Evolutionary conservation across 2,797 vertebrate genomes (phyloP).

Genomic region (Anguilla anguilla): DNA sequence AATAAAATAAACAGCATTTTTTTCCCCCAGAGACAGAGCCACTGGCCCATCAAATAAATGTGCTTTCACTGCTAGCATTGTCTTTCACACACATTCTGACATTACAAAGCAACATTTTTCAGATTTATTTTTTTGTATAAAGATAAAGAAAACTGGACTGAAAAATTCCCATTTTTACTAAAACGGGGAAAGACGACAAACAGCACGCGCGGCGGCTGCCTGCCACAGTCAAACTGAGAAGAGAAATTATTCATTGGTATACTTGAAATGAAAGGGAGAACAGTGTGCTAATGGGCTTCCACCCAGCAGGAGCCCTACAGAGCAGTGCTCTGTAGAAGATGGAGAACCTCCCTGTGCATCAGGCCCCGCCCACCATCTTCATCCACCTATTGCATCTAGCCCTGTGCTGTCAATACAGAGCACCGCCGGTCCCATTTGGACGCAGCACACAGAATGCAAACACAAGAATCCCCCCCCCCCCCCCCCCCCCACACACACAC

Average conservation of each 20-base stretch:
- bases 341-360: background rate
- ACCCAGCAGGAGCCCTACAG: background rate
- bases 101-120: background rate
- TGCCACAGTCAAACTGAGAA: slow-evolving; percentile 13
- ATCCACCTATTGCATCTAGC: slow-evolving; percentile 7
- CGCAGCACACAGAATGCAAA: slow-evolving; percentile 13
- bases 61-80: background rate
- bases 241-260: slow-evolving; percentile 38
- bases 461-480: slow-evolving; percentile 33
- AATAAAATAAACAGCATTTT: background rate
- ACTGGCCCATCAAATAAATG: background rate
- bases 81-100: background rate
- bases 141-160: background rate
- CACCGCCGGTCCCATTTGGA: slow-evolving; percentile 4
- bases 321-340: background rate
- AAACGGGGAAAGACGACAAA: background rate
- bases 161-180: background rate
- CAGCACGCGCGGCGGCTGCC: slow-evolving; percentile 2
- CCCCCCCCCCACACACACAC: slow-evolving; percentile 22
- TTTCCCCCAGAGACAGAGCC: background rate
- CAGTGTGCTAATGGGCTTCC: slow-evolving; percentile 11
- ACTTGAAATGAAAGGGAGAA: slow-evolving; percentile 31
- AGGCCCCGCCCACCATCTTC: background rate
- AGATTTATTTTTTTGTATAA: background rate
- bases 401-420: background rate